Percentiles rank a stretch among this genome's conserved stretches.
Evolutionary conservation across 1,140 invertebrate genomes (phyloP).

Genomic region (Drosophila elegans): DNA sequence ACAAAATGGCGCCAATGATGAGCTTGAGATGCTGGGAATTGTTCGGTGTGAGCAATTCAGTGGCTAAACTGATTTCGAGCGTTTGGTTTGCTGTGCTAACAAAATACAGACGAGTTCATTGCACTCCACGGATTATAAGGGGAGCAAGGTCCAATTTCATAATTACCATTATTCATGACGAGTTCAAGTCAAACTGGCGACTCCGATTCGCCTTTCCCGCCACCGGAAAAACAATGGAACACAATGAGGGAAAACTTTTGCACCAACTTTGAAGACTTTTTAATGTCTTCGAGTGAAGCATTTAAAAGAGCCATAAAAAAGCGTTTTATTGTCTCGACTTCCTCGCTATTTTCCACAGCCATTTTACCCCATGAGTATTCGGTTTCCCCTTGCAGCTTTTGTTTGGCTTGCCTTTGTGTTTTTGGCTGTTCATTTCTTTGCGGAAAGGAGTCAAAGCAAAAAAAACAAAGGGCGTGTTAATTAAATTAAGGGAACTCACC

Average conservation of each 20-base stretch:
- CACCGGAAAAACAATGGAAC: slow-evolving; percentile 33
- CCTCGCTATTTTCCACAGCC: slow-evolving; percentile 11
- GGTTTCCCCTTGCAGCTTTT: slow-evolving; percentile 33
- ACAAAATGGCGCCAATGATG: slow-evolving; percentile 58
- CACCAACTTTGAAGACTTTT: slow-evolving; percentile 49
- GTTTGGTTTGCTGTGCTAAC: slow-evolving; percentile 27
- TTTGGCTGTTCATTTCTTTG: slow-evolving; percentile 30
- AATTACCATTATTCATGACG: slow-evolving; percentile 61
- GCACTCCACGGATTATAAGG: slow-evolving; percentile 25
- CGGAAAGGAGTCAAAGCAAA: slow-evolving; percentile 11
- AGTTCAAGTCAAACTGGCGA: slow-evolving; percentile 53
- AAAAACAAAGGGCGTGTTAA: slow-evolving; percentile 51
- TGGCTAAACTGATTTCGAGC: slow-evolving; percentile 42
- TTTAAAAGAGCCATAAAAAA: slow-evolving; percentile 63
- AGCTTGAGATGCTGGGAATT: slow-evolving; percentile 28
- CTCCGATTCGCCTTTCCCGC: slow-evolving; percentile 4
- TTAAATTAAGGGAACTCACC: slow-evolving; percentile 61
- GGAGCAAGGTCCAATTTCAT: slow-evolving; percentile 35
- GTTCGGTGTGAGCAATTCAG: slow-evolving; percentile 37
- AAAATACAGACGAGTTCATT: slow-evolving; percentile 29
- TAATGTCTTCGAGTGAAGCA: slow-evolving; percentile 64
- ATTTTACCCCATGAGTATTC: slow-evolving; percentile 13
- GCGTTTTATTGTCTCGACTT: slow-evolving; percentile 57
- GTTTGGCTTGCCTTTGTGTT: slow-evolving; percentile 41
- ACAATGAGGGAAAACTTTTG: slow-evolving; percentile 53